Evolutionary conservation across 2,888 invertebrate genomes (phyloP).

Genomic region (Campaea margaritaria): DNA sequence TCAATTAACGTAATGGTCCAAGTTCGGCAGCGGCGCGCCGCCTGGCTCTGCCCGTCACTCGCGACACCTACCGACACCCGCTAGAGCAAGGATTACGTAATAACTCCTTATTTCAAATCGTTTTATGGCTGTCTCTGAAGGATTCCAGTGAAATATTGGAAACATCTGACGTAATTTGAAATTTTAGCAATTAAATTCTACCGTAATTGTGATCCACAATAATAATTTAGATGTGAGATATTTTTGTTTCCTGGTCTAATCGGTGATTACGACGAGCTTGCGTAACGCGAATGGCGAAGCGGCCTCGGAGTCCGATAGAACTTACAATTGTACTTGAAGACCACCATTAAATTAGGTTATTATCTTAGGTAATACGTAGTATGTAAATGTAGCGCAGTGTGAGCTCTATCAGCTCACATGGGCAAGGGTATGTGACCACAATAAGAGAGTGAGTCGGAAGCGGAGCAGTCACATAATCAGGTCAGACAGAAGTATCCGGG

Average conservation of each 20-base stretch:
- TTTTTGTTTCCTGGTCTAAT: too few species aligned
- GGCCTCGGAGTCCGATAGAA: too few species aligned
- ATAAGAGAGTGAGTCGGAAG: constrained; percentile 5
- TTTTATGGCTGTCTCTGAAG: not conserved
- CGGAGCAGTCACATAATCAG: constrained; percentile 19
- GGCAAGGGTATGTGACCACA: constrained; percentile 2
- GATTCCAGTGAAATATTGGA: constrained; percentile 4
- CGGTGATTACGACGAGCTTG: too few species aligned
- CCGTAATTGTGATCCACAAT: not conserved
- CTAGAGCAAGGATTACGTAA: constrained; percentile 4
- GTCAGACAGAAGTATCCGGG: constrained; percentile 21
- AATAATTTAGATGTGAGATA: too few species aligned
- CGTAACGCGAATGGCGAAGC: too few species aligned
- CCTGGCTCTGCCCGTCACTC: constrained; percentile 3
- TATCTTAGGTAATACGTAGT: too few species aligned
- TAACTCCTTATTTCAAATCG: constrained; percentile 5
- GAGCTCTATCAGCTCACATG: not conserved
- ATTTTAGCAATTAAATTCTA: not conserved
- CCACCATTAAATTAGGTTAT: too few species aligned
- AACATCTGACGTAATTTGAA: not conserved
- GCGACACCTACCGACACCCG: constrained; percentile 1
- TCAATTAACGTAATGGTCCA: constrained; percentile 28
- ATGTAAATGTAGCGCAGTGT: not conserved
- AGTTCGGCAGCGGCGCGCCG: constrained; percentile 24
- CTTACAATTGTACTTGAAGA: too few species aligned